Conservation (phyloP, 1,140 invertebrate genomes). For the Eupristina koningsbergeri region DNA sequence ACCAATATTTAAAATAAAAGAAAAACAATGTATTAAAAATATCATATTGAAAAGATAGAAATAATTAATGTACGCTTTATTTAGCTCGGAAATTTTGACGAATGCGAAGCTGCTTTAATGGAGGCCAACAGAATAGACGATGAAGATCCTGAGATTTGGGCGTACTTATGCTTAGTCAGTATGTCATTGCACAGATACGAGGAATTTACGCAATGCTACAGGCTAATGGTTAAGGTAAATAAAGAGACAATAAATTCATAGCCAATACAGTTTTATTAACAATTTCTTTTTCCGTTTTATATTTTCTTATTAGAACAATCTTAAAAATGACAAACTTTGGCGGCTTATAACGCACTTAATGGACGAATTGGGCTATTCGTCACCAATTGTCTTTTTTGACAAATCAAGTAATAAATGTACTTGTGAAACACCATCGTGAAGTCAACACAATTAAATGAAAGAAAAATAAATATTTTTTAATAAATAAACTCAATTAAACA, state of each 20-base stretch:
- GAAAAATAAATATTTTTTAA: not conserved
- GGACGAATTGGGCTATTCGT: slow-evolving; percentile 55
- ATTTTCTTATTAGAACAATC: slow-evolving; percentile 58
- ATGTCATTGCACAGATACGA: slow-evolving; percentile 58
- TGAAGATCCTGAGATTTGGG: slow-evolving; percentile 64
- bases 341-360: slow-evolving; percentile 58
- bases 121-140: slow-evolving; percentile 66
- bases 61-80: too few species aligned
- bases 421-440: not conserved
- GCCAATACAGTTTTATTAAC: slow-evolving; percentile 56
- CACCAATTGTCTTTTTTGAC: slow-evolving; percentile 40
- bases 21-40: too few species aligned
- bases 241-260: slow-evolving; percentile 32
- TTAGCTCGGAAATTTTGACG: slow-evolving; percentile 59
- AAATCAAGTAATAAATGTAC: slow-evolving; percentile 23
- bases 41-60: too few species aligned
- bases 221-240: slow-evolving; percentile 59
- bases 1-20: too few species aligned
- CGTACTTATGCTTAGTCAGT: slow-evolving; percentile 66
- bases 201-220: slow-evolving; percentile 63
- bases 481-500: not conserved
- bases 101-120: slow-evolving; percentile 63
- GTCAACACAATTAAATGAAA: not conserved
- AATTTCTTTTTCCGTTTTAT: slow-evolving; percentile 50
- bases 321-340: slow-evolving; percentile 62